Percentiles rank a stretch among this genome's conserved stretches.
These are phyloP conservation scores for Nasonovia ribisnigri DNA, from an alignment of 2,888 invertebrate genomes.

Conservation along the genomic window DNA sequence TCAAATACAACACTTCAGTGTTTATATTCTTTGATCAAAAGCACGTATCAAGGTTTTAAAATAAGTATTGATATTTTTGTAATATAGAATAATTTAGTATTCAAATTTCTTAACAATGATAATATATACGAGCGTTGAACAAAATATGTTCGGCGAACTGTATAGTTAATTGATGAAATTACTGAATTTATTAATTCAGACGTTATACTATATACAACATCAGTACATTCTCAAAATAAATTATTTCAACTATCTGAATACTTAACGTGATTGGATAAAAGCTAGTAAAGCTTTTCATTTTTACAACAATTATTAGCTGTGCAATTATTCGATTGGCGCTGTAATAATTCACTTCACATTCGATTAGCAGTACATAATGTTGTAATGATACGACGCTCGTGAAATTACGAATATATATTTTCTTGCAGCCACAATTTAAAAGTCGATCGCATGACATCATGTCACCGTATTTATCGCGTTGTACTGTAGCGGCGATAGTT, in stretches of 20 bases:
- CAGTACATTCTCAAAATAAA: neutral
- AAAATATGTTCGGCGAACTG: neutral
- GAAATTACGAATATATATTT: neutral
- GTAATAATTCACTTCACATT: neutral
- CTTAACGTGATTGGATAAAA: neutral
- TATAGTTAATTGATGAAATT: neutral
- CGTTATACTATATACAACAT: neutral
- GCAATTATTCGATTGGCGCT: neutral
- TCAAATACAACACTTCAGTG: neutral
- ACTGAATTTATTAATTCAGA: neutral
- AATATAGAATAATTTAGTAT: neutral
- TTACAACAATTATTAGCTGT: neutral
- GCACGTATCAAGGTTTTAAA: neutral
- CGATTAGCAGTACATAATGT: neutral
- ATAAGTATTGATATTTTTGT: neutral
- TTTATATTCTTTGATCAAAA: neutral
- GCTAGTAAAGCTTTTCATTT: neutral
- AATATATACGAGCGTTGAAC: neutral
- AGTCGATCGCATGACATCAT: neutral
- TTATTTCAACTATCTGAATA: neutral
- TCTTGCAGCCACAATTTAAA: neutral
- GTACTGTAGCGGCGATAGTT: neutral
- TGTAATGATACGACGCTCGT: too few relatives aligned
- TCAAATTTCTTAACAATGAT: neutral
- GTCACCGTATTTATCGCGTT: neutral